phyloP scores from a whole-genome alignment of 2,797 vertebrate species.

The Lepidocolaptes lacrymiger region DNA sequence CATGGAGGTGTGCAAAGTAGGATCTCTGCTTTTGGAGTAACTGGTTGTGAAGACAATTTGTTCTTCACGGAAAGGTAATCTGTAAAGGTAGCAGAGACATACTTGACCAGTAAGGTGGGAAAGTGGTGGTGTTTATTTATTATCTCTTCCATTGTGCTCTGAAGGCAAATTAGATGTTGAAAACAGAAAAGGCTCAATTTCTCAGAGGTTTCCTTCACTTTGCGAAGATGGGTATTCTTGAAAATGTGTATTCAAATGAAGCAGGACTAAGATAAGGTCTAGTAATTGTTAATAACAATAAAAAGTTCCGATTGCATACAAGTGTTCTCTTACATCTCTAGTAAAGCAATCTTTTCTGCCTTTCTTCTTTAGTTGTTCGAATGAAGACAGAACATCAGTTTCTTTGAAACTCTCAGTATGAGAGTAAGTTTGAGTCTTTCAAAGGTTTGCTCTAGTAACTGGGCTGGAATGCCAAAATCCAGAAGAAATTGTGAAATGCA shows the following conservation, averaged over 20 bases:
- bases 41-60: background rate
- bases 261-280: background rate
- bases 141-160: background rate
- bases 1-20: background rate
- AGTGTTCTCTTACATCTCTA: background rate
- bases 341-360: background rate
- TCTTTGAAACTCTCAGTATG: background rate
- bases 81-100: background rate
- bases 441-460: background rate
- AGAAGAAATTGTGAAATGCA: constrained; percentile 6
- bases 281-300: background rate
- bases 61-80: background rate
- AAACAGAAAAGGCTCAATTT: background rate
- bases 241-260: background rate
- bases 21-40: background rate
- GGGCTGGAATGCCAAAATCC: background rate
- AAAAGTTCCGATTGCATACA: background rate
- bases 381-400: background rate
- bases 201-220: background rate
- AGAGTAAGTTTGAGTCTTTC: background rate
- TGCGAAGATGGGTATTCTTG: background rate
- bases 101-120: background rate
- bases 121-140: background rate
- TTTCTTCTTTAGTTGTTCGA: background rate
- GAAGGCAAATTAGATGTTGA: background rate